Conservation (phyloP, 2,113 vertebrate genomes). For the Hemichromis elongatus region DNA sequence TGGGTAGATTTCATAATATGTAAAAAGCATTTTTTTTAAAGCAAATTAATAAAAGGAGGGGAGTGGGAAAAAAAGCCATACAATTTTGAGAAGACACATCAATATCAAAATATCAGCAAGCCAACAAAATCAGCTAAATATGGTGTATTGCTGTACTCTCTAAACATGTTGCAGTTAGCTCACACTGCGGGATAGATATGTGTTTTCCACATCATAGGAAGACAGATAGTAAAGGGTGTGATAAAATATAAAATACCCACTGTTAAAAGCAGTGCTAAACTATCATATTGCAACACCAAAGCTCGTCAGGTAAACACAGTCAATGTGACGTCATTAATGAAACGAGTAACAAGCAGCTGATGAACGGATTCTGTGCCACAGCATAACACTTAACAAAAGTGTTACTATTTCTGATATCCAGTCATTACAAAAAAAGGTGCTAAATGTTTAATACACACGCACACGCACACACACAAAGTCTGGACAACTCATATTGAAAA, state of each 20-base stretch:
- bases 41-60: constrained; percentile 59
- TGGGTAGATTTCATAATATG: constrained; percentile 32
- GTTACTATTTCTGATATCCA: constrained; percentile 48
- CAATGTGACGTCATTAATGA: constrained; percentile 62
- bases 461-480: constrained; percentile 32
- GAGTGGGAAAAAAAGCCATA: constrained; percentile 42
- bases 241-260: constrained; percentile 72
- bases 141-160: constrained; percentile 77
- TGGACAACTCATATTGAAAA: constrained; percentile 49
- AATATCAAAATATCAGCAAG: constrained; percentile 71
- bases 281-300: constrained; percentile 71
- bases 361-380: constrained; percentile 62
- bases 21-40: constrained; percentile 57
- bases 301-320: constrained; percentile 66
- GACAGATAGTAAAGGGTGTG: constrained; percentile 75
- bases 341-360: constrained; percentile 64
- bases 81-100: constrained; percentile 61
- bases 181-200: constrained; percentile 71
- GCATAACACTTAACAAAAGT: constrained; percentile 41
- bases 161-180: constrained; percentile 69
- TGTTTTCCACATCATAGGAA: constrained; percentile 74
- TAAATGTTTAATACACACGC: constrained; percentile 43
- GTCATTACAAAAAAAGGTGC: constrained; percentile 62
- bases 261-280: constrained; percentile 71
- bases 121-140: constrained; percentile 70